Evolutionary conservation across 2,888 invertebrate genomes (phyloP), one percentile per base, ranked within the genome.

Genomic region (Molorchus minor): DNA sequence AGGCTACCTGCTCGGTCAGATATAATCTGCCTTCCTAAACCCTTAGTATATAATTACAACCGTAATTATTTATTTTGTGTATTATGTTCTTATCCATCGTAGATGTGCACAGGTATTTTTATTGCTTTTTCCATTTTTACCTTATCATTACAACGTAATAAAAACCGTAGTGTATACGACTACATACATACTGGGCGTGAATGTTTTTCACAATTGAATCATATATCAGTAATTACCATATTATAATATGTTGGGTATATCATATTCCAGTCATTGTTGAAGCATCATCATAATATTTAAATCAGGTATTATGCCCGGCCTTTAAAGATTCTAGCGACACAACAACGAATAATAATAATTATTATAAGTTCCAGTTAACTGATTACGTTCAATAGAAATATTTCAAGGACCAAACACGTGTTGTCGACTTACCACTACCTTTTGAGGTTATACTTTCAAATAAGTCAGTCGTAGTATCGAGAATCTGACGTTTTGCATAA

Each of bases 371-470:
- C 46, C 46, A 12, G n/a, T n/a, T n/a, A 19, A 5, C 17, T 20
- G 13, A 19, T 16, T 19, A 12, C 30, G 13, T 33, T 47, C 33
- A 47, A 20, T 19, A 35, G 20, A 33, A 45, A 47, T 33, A 33
- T 33, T 33, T 47, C 19, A 47, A 33, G 35, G 17, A 35, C 7
- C n/a, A 12, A 17, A 33, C 46, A 33, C 46, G 46, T 47, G 46
- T 33, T 17, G 2, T 3, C 15, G 15, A 17, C 2, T 35, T 35
- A 7, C 5, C 35, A 13, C 3, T 13, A 35, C 35, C 12, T 21
- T 43, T 43, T n/a, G 43, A 43, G 43, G 43, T 43, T 43, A 43
- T 8, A 43, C 43, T 43, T 43, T 43, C 43, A 12, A 33, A 33
- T 33, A n/a, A 43, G 19, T 43, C 13, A 43, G 4, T 21, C 13